Evolutionary conservation across 2,113 vertebrate species (phyloP), one percentile per base, ranked within the genome.

Genomic region (Tragelaphus imberbis): DNA sequence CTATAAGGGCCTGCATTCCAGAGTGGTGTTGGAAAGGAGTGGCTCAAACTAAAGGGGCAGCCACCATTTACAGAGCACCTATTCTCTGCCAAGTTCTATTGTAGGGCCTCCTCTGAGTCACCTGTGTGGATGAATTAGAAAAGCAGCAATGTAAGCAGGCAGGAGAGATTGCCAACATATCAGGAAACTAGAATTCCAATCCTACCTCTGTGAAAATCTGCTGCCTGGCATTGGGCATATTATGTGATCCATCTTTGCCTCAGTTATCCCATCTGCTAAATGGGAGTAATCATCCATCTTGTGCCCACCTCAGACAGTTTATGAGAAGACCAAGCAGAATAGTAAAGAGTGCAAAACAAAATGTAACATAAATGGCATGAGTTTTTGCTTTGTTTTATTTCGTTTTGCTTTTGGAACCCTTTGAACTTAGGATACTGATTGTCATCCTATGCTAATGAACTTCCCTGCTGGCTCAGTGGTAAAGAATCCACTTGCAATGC

Each of bases 391-490:
- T 40, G 2, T 47, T 79, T 71, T 77, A 36, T 36, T 51, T 92
- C n/a, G 28, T 63, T 97, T 95, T 91, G 33, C 14, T 96, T 81
- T 96, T 84, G 21, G 84, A 93, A 81, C 61, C 15, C 21, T 79
- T 65, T 86, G 71, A 71, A 93, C 51, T 82, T 53, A 88, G 55
- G 71, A 65, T 65, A 96, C 23, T 30, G 23, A 91, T 63, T 1
- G 36, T 23, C 12, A 0, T 27, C 36, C 14, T 77, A 44, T 40
- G 40, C 71, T 77, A 40, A 44, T 77, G 40, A 77, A 23, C 12
- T 77, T 77, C 36, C 71, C 71, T 44, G 71, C 40, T 77, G 71
- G 71, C 40, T 77, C 40, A 44, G 0, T 6, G 23, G 71, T n/a
- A 44, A 44, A 77, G 40, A 77, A 44, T 27, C 23, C 40, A 77